These are phyloP conservation scores for Serilophus lunatus DNA, from an alignment of 2,113 vertebrate species.

Conservation along the genomic window DNA sequence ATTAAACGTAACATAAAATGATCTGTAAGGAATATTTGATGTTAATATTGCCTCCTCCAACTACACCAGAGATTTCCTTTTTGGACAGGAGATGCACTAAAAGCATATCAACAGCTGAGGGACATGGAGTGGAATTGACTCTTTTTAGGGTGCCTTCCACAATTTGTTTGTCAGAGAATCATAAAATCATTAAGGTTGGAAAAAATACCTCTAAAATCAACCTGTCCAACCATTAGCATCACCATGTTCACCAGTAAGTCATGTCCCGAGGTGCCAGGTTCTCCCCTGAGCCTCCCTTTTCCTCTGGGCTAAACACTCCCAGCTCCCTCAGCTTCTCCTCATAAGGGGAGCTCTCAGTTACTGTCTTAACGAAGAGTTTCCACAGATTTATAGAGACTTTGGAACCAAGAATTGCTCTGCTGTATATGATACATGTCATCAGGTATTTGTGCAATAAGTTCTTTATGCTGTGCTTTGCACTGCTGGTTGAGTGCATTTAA, in stretches of 20 bases:
- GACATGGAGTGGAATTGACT: background rate
- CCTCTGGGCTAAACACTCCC: background rate
- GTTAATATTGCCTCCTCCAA: background rate
- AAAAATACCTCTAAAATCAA: background rate
- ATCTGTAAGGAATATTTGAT: background rate
- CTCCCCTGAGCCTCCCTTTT: background rate
- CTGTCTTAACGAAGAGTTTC: background rate
- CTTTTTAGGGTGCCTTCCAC: background rate
- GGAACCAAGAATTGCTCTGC: background rate
- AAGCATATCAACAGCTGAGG: background rate
- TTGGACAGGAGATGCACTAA: background rate
- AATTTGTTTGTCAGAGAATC: background rate
- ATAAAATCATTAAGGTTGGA: background rate
- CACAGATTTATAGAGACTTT: background rate
- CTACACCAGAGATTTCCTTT: background rate
- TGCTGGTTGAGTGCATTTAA: background rate
- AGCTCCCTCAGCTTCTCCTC: background rate
- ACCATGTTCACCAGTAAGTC: background rate
- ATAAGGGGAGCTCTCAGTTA: background rate
- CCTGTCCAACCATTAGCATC: background rate
- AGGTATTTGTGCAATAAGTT: background rate
- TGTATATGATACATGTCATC: fast-evolving
- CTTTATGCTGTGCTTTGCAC: fast-evolving
- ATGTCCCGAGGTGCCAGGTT: background rate
- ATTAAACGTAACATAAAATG: background rate